Conservation (phyloP, 2,113 vertebrate species). For the Ia io region DNA sequence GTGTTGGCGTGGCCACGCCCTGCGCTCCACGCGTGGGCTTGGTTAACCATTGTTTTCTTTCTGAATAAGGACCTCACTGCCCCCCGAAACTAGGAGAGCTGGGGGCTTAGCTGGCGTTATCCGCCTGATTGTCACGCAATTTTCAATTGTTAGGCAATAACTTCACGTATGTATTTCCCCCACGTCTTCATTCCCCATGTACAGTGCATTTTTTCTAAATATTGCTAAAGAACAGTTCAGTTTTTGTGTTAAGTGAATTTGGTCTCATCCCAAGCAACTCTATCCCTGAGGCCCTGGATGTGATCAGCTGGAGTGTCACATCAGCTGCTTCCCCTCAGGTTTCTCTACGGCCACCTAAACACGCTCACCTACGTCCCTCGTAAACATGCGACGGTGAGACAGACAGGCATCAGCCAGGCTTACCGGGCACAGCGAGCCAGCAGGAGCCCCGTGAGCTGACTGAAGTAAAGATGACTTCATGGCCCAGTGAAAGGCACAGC, state of each 20-base stretch:
- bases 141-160: neutral
- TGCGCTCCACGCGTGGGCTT: neutral
- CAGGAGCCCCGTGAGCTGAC: too few relatives aligned
- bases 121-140: neutral
- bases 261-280: neutral
- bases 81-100: slow-evolving; percentile 29
- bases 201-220: neutral
- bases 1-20: slow-evolving; percentile 32
- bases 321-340: neutral
- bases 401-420: neutral
- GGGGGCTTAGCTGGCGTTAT: slow-evolving; percentile 42
- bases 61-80: neutral
- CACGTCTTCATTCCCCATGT: neutral
- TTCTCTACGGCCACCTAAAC: neutral
- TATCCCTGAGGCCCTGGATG: neutral
- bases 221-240: neutral
- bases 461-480: too few relatives aligned
- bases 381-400: neutral
- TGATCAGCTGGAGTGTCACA: neutral
- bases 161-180: neutral
- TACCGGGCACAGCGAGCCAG: too few relatives aligned
- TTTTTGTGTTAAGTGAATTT: neutral
- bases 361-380: neutral
- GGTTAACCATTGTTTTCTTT: neutral
- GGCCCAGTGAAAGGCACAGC: too few relatives aligned